Evolutionary conservation across 2,797 vertebrate species (phyloP), one percentile per base, ranked within the genome.

Genomic region (Tympanoctomys barrerae): DNA sequence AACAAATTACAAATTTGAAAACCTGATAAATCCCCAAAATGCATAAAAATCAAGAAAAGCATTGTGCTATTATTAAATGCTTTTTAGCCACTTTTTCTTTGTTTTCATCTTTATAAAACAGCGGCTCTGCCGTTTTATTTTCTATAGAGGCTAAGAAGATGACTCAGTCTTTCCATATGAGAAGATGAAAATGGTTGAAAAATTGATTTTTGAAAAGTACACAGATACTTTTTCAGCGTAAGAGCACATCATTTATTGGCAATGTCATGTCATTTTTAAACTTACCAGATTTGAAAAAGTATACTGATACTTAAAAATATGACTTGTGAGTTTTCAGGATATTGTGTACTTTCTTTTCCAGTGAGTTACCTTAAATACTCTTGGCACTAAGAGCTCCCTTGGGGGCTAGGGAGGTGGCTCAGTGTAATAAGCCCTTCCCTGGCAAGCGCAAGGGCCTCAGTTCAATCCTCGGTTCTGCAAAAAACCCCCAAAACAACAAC

Each of bases 201-300:
- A 84, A 81, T 57, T 80, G 62, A 79, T 81, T 87, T 85, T 88
- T n/a, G 33, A 92, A 88, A 95, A 93, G 42, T 59, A 84, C 54
- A 70, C 10, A 68, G 68, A 26, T 85, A 52, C 33, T 59, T 59
- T 75, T 93, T 77, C 42, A 61, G n/a, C 28, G 18, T 79, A 18
- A 70, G 33, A 68, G 33, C 22, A 7, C 42, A 4, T 78, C 52
- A 52, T 36, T 93, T 78, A 82, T 22, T 79, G 36, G 54, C 31
- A 62, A 59, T 68, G 33, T 59, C n/a, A 33, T 66, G 0, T 84
- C 33, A 42, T 79, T 90, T 89, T 73, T 71, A 94, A 83, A 94
- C 89, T 42, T 68, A n/a, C 66, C 70, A 73, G n/a, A 52, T 49
- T 94, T 81, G 33, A 70, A 71, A 84, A 94, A 92, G 28, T 78